Evolutionary conservation across 92 coral and sea anemone genomes (phyloP).

Genomic region (Palythoa grandiflora): DNA sequence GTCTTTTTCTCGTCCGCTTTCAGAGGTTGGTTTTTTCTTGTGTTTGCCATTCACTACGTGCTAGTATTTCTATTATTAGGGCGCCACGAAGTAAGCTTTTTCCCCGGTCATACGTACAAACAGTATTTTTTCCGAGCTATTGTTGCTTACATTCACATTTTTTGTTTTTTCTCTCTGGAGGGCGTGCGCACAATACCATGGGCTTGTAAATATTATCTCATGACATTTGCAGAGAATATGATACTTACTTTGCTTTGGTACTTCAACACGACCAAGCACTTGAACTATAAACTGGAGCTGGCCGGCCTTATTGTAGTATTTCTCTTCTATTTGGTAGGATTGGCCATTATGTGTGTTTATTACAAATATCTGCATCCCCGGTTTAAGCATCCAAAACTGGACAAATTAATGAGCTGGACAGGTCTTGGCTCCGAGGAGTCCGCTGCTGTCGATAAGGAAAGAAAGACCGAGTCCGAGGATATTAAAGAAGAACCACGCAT

Average conservation of each 20-base stretch:
- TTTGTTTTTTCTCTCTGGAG: constrained; percentile 81
- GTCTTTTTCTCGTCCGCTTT: constrained; percentile 88
- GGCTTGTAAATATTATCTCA: constrained; percentile 71
- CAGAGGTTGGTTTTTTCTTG: constrained; percentile 77
- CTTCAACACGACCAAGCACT: constrained; percentile 60
- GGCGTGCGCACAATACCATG: constrained; percentile 72
- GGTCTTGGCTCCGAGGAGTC: constrained; percentile 13
- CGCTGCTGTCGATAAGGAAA: constrained; percentile 24
- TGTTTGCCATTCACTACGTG: constrained; percentile 57
- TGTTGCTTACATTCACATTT: constrained; percentile 79
- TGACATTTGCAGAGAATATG: constrained; percentile 70
- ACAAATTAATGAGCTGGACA: constrained; percentile 26
- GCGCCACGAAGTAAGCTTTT: constrained; percentile 75
- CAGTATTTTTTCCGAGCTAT: constrained; percentile 76
- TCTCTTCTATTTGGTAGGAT: constrained; percentile 57
- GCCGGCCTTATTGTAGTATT: constrained; percentile 75
- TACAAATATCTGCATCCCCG: constrained; percentile 79
- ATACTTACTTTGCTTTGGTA: constrained; percentile 79
- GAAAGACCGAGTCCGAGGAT: constrained; percentile 6
- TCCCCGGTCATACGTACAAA: constrained; percentile 66
- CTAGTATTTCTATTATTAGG: constrained; percentile 57
- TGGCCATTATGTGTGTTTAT: constrained; percentile 74
- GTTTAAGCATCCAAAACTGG: constrained; percentile 67
- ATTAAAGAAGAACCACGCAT: constrained; percentile 9
- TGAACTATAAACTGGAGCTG: constrained; percentile 68